Evolutionary conservation across 2,797 vertebrate species (phyloP), one percentile per base, ranked within the genome.

Genomic region (Liasis olivaceus): DNA sequence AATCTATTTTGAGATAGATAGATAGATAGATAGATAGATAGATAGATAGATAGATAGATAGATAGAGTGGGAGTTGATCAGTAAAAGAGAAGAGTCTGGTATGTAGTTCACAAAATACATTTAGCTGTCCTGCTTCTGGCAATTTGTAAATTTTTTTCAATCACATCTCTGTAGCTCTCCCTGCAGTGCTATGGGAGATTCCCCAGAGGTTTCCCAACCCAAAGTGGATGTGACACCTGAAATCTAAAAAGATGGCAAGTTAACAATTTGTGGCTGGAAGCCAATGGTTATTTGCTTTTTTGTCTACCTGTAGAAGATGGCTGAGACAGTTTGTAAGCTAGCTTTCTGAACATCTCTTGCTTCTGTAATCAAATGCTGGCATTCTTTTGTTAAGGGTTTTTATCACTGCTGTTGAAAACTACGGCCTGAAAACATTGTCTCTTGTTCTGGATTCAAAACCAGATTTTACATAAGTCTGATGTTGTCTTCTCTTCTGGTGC

Each of bases 171-270:
- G 8, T 64, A 15, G 22, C 47, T 58, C 60, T 89, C 54, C 64
- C 66, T 72, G 36, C 54, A 90, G 54, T 28, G 3, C 12, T 22
- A 9, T 28, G 56, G 42, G 63, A 36, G 42, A 86, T 51, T n/a
- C 89, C 69, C 26, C 64, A 26, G 91, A 93, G 89, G 31, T 28
- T 47, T 92, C 72, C 90, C 60, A 93, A 92, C 88, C 51, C 47
- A 81, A 77, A 62, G 69, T 47, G 6, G 36, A 60, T 20, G 17
- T 59, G 88, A 72, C 87, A 88, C 2, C 87, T 26, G 54, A 64
- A 59, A 47, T 1, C n/a, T 51, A 13, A 85, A 7, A 54, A 5
- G 17, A 51, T 62, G 28, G 72, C 60, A 60, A 51, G 64, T 69
- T 92, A 84, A 92, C 85, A 85, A 24, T 64, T 54, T 85, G 42